phyloP scores from a whole-genome alignment of 1,140 invertebrate genomes.

The Ladona fulva region DNA sequence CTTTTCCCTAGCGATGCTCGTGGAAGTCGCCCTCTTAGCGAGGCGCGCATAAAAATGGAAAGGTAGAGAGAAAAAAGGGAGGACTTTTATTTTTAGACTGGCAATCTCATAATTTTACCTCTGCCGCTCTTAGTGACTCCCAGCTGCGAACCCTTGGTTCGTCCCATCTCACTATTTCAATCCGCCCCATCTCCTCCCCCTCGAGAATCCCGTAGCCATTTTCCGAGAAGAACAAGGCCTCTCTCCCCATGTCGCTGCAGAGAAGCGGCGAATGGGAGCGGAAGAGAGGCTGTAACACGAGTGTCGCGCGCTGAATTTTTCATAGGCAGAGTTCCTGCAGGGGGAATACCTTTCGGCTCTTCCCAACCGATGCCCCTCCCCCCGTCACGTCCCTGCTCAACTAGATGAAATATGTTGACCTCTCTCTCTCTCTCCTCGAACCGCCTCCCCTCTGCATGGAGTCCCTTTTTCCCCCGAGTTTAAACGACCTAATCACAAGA shows the following conservation, averaged over 20 bases:
- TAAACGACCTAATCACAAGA: neutral
- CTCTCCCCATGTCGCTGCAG: neutral
- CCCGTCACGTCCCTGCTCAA: neutral
- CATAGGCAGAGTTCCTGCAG: neutral
- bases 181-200: neutral
- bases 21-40: too few relatives aligned
- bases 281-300: neutral
- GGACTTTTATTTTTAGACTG: neutral
- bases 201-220: neutral
- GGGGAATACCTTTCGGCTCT: neutral
- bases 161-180: neutral
- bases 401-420: neutral
- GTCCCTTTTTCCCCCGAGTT: neutral
- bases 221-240: neutral
- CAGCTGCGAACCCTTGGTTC: neutral
- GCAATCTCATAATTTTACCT: conserved; percentile 2
- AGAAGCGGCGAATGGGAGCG: neutral
- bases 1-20: too few relatives aligned
- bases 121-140: neutral
- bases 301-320: neutral
- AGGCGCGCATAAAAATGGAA: neutral
- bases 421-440: neutral
- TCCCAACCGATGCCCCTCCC: neutral
- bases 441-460: neutral
- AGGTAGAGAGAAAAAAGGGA: neutral